These are phyloP conservation scores for Orchesellides sinensis DNA, from an alignment of 2,888 invertebrate genomes.

Conservation along the genomic window DNA sequence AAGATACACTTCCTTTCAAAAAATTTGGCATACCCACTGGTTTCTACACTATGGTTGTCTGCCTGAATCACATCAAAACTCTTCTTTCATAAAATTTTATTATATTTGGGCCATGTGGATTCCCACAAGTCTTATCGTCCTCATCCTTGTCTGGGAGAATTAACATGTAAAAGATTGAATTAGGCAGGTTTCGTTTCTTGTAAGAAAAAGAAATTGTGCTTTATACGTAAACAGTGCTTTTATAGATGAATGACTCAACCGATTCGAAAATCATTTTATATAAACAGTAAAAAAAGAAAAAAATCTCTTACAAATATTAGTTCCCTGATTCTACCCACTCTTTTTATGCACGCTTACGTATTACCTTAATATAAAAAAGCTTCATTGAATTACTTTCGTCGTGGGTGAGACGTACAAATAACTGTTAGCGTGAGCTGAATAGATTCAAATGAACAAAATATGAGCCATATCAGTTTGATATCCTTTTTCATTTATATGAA, in stretches of 20 bases:
- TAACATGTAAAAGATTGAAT: constrained; percentile 14
- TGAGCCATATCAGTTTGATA: constrained; percentile 58
- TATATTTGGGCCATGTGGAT: constrained; percentile 29
- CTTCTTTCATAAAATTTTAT: constrained; percentile 13
- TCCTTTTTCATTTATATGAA: constrained; percentile 32
- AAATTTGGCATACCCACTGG: constrained; percentile 15
- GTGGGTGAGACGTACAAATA: constrained; percentile 32
- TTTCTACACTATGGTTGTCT: constrained; percentile 55
- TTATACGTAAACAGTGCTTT: constrained; percentile 33
- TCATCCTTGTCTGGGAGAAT: not conserved
- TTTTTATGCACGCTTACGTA: too few relatives aligned
- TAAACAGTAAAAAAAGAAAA: too few relatives aligned
- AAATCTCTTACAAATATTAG: too few relatives aligned
- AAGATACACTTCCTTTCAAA: not conserved
- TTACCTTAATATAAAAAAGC: not conserved
- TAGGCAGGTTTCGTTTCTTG: constrained; percentile 20
- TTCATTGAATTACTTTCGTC: constrained; percentile 21
- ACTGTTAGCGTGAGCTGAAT: not conserved
- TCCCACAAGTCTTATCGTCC: constrained; percentile 55
- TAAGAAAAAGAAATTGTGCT: constrained; percentile 1
- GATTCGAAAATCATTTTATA: constrained; percentile 56
- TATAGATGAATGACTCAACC: constrained; percentile 58
- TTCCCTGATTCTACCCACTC: too few relatives aligned
- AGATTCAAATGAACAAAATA: constrained; percentile 36
- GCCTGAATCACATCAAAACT: constrained; percentile 23